Evolutionary conservation across 1,140 invertebrate genomes (phyloP).

Genomic region (Tachypleus tridentatus): DNA sequence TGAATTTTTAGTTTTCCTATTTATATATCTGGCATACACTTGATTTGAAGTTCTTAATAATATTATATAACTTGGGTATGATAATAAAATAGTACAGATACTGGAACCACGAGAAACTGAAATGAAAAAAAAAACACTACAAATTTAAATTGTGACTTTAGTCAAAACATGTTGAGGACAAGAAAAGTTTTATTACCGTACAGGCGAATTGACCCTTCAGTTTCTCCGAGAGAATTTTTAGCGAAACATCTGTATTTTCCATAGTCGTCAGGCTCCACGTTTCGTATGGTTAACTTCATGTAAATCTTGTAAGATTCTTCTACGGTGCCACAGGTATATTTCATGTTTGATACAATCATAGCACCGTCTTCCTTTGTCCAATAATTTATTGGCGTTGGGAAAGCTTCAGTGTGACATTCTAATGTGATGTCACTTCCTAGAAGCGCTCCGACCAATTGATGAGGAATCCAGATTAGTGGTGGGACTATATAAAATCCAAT

Average conservation of each 20-base stretch:
- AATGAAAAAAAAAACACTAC: too few relatives aligned
- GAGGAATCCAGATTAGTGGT: constrained; percentile 38
- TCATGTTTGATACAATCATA: constrained; percentile 17
- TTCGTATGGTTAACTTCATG: constrained; percentile 22
- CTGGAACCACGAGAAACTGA: too few relatives aligned
- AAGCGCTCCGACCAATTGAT: constrained; percentile 36
- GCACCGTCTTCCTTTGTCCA: constrained; percentile 26
- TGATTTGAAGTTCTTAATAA: too few relatives aligned
- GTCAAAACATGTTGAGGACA: too few relatives aligned
- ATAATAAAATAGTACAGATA: too few relatives aligned
- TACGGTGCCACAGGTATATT: constrained; percentile 11
- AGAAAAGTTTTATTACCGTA: constrained; percentile 55
- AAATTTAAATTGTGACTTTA: too few relatives aligned
- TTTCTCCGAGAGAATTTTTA: constrained; percentile 83
- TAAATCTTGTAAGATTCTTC: constrained; percentile 22
- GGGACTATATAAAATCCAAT: constrained; percentile 27
- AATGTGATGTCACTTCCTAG: constrained; percentile 34
- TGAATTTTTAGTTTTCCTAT: too few relatives aligned
- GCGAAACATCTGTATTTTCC: constrained; percentile 80
- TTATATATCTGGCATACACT: too few relatives aligned
- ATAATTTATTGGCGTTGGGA: constrained; percentile 25
- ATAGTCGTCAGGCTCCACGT: constrained; percentile 46
- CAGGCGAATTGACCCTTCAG: constrained; percentile 74
- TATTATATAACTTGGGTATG: too few relatives aligned
- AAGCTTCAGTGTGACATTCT: constrained; percentile 35